phyloP scores from a whole-genome alignment of 2,113 vertebrate genomes.

The Nerophis lumbriciformis region DNA sequence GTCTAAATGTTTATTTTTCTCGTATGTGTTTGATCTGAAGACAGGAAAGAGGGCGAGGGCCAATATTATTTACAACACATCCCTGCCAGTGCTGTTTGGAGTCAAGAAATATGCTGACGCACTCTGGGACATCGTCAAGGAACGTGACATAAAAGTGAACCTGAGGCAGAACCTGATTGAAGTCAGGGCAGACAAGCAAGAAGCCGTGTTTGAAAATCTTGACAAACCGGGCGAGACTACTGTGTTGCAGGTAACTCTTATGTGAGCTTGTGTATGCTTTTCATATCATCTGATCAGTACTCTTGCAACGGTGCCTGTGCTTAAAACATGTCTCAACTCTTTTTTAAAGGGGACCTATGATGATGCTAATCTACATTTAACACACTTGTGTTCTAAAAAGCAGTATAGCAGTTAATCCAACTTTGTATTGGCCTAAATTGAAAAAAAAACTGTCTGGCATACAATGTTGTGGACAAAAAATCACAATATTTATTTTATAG shows the following conservation, averaged over 20 bases:
- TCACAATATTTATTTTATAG: too few relatives aligned
- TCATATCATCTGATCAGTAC: too few relatives aligned
- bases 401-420: too few relatives aligned
- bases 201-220: constrained; percentile 92
- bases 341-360: too few relatives aligned
- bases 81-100: constrained; percentile 85
- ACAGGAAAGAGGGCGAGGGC: constrained; percentile 85
- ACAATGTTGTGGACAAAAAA: too few relatives aligned
- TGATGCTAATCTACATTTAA: too few relatives aligned
- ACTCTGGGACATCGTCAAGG: constrained; percentile 80
- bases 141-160: constrained; percentile 80
- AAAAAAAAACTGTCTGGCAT: too few relatives aligned
- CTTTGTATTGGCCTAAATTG: too few relatives aligned
- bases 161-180: constrained; percentile 84
- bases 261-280: too few relatives aligned
- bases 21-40: constrained; percentile 47
- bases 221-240: constrained; percentile 84
- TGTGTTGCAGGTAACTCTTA: constrained; percentile 75
- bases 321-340: too few relatives aligned
- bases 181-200: constrained; percentile 84
- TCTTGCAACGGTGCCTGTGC: too few relatives aligned
- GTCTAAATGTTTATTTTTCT: not conserved
- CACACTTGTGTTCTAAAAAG: too few relatives aligned
- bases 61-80: constrained; percentile 89
- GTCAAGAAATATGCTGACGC: constrained; percentile 92